Evolutionary conservation across 2,113 vertebrate genomes (phyloP).

Genomic region (Bos javanicus): DNA sequence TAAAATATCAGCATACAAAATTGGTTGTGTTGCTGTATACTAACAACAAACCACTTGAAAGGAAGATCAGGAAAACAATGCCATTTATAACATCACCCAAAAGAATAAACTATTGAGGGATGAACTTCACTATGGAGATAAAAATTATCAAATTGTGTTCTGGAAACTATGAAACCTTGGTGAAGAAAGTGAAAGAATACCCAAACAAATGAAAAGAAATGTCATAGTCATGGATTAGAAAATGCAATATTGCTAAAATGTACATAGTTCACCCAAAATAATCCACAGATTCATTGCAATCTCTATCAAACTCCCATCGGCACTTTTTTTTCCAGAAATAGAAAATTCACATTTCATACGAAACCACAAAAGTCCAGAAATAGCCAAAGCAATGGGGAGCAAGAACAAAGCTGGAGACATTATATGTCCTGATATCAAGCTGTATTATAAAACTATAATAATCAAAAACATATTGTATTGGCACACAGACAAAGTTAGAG

Average conservation of each 20-base stretch:
- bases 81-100: neutral
- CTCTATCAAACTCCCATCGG: neutral
- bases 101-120: neutral
- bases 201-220: neutral
- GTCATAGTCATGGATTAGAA: neutral
- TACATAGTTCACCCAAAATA: neutral
- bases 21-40: neutral
- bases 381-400: neutral
- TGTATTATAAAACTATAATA: neutral
- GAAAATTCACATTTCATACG: neutral
- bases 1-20: neutral
- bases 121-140: neutral
- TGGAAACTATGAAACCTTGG: neutral
- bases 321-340: neutral
- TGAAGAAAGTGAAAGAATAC: neutral
- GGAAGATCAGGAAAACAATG: neutral
- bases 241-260: neutral
- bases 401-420: neutral
- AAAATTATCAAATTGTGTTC: neutral
- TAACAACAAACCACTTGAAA: neutral
- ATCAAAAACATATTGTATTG: neutral
- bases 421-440: neutral
- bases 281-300: neutral
- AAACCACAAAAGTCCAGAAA: neutral
- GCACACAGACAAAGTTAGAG: neutral